Base-by-base conservation (phyloP, 2,797 vertebrate species). In the Rhabdomys pumilio region DNA sequence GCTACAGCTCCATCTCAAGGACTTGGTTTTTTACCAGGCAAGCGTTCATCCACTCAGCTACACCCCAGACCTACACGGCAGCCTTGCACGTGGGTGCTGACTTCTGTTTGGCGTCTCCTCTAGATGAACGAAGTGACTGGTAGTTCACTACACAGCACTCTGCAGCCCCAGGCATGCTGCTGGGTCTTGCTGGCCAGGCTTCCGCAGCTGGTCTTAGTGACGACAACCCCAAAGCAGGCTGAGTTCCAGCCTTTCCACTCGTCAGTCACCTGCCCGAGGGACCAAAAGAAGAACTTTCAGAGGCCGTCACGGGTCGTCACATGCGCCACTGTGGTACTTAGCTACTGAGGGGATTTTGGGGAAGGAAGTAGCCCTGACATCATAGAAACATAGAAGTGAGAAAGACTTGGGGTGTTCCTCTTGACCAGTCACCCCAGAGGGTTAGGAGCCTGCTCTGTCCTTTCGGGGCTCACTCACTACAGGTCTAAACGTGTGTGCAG, bases 261-360 rank as follows among this genome's bases (percentile, higher is more conserved):
- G 0, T 57, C 59, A 77, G 38, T 72, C 83, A 86, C 82, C 57
- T 75, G 50, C 2, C n/a, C 59, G 63, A 89, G 92, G 90, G 96
- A 96, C 90, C 92, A 95, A 96, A 97, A 98, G 97, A 97, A 97
- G 97, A 97, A 97, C 93, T 94, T 47, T 1, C 19, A 19, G 2
- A 53, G 29, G 22, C 26, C 19, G 15, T 96, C 96, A 93, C 0
- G 53, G 90, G 76, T 84, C 65, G 29, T 93, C 89, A 77, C 85
- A 87, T 53, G 77, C 0, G 24, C 14, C 47, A 0, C 53, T 44
- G 80, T 93, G 77, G 89, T 59, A 47, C 41, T 29, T 13, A 1
- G 61, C 93, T 57, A 20, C 76, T 13, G 50, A 4, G 31, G 69
- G 92, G 55, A 29, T 41, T 96, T 96, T 79, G 41, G 76, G 59